Percentiles rank a stretch among this genome's conserved stretches.
Conservation (phyloP, 2,113 vertebrate genomes). For the Alouatta palliata region DNA sequence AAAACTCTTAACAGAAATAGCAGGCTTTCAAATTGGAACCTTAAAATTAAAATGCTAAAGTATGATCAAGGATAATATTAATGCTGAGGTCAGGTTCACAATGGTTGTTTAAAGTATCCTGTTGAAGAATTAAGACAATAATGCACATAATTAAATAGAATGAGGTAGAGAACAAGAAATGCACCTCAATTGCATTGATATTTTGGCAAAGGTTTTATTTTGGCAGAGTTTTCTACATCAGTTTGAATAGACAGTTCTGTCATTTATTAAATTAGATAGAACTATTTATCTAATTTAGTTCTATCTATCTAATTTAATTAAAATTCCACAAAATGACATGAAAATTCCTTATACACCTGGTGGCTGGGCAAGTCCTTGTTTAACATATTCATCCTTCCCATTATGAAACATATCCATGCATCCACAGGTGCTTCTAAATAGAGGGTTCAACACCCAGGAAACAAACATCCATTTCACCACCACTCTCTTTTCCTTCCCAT, state of each 20-base stretch:
- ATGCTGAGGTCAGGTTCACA: background rate
- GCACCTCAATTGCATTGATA: background rate
- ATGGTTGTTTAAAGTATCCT: background rate
- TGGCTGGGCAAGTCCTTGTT: background rate
- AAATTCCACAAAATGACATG: conserved; percentile 12
- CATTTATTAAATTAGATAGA: background rate
- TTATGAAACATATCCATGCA: background rate
- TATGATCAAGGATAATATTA: conserved; percentile 33
- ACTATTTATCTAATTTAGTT: too few relatives aligned
- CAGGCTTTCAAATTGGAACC: conserved; percentile 29
- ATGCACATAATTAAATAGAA: background rate
- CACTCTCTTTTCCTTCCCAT: background rate
- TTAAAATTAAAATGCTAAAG: conserved; percentile 45
- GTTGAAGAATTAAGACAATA: conserved; percentile 1
- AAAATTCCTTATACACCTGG: background rate
- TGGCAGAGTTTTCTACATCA: background rate
- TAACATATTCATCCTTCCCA: background rate
- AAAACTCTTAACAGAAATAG: conserved; percentile 44
- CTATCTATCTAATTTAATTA: background rate
- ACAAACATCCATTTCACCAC: background rate
- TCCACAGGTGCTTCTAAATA: background rate
- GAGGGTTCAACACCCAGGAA: background rate
- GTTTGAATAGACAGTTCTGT: background rate
- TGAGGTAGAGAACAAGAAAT: background rate
- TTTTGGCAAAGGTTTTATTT: conserved; percentile 38